Base-by-base conservation (phyloP, 1,140 invertebrate species). In the Drosophila sp. region DNA sequence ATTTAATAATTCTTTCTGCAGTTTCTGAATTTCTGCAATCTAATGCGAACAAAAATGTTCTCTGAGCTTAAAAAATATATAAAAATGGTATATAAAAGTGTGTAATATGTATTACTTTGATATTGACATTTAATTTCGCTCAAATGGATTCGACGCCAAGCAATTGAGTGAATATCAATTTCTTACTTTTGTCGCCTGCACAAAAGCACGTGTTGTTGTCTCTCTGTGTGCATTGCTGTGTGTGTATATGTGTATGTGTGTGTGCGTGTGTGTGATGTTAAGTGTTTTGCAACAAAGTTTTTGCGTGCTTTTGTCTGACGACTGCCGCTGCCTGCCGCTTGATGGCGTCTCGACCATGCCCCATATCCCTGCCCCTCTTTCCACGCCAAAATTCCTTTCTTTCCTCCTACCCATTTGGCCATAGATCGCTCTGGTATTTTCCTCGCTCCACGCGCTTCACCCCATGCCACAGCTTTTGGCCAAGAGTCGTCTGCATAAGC, bases 261-360 rank as follows among this genome's bases (percentile, higher is more conserved):
- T 69, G 61, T 50, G 51, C 56, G 16, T 58, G 21, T 66, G 34
- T 66, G 50, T 67, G 43, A 53, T 50, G 63, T 77, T 87, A 86
- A 86, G 82, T 87, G 82, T 87, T 86, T 81, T 86, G 82, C 82
- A 87, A 86, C 82, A 87, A 86, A 86, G 82, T 86, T 86, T 78
- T 86, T 87, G 66, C 72, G 56, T 81, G 81, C 74, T 80, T 80
- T 86, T 80, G 81, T 86, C 80, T 72, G 75, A 65, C 41, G 58
- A 64, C 53, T 27, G 61, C 45, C 61, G 41, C 62, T 21, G 61
- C 51, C 61, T 63, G 59, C 50, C 45, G n/a, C 41, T 65, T 34
- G 64, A 9, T 54, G 56, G 46, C 56, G 27, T 40, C 51, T 40
- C 51, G 38, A 27, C 61, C 36, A 45, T 36, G 5, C 32, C n/a